Evolutionary conservation across 2,888 invertebrate species (phyloP), one percentile per base, ranked within the genome.

Genomic region (Conistra vaccinii): DNA sequence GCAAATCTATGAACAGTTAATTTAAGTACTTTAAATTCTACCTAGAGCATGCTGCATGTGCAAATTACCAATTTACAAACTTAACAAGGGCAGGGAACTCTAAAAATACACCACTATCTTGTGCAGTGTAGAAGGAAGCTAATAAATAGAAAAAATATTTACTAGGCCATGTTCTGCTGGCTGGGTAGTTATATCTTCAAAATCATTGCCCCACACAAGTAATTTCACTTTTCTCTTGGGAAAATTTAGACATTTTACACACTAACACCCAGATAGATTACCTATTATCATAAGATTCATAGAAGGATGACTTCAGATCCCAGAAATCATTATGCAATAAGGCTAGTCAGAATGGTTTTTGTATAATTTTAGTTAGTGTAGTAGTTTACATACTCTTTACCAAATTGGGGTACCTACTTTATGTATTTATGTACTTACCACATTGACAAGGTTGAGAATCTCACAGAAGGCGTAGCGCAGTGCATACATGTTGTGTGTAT

Each of bases 391-490:
- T 29, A 63, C 20, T 45, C 20, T 1, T 20, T 42, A 26, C 2
- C 0, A 6, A 26, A 26, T 51, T 51, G 9, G 23, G 23, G 48
- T 48, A n/a, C n/a, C 51, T 6, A 53, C 2, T 10, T 23, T 6
- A 2, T 23, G 6, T 23, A 35, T 5, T 53, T 48, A 32, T 48
- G 10, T 32, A 75, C 97, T 97, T 94, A 98, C 98, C 92, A 97
- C 97, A 93, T 98, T 98, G 48, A 96, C 51, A 86, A 98, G 97
- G 92, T 98, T 98, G 76, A 98, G 94, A 12, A 97, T 80, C 93
- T 98, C 98, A 88, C 98, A 98, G 85, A 97, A 92, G 57, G 97
- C 96, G 90, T 97, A 98, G 78, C 97, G 96, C 67, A 97, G 90
- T 3, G 97, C 97, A 88, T 98, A 98, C 88, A 97, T 94, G 86